Evolutionary conservation across 2,113 vertebrate species (phyloP).

Genomic region (Pyrgilauda ruficollis): DNA sequence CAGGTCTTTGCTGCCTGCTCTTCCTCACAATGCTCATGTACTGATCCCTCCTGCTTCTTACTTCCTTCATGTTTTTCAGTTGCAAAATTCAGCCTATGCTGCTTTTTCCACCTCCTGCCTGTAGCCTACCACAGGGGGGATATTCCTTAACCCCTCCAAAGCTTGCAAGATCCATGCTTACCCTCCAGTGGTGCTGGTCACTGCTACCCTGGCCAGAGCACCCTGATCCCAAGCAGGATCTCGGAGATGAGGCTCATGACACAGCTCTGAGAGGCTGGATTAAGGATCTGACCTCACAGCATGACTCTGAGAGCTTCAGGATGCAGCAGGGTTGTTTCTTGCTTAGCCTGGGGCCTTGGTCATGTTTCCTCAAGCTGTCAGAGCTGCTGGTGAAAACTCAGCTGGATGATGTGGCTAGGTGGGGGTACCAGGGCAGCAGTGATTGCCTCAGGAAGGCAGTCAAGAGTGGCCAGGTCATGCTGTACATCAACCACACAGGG

Average conservation of each 20-base stretch:
- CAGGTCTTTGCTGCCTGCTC: not conserved
- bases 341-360: not conserved
- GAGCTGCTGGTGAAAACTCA: not conserved
- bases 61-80: not conserved
- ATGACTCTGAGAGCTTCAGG: not conserved
- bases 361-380: not conserved
- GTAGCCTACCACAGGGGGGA: not conserved
- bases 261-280: not conserved
- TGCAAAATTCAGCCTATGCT: not conserved
- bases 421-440: not conserved
- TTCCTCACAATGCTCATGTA: not conserved
- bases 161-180: fast-evolving
- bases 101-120: not conserved
- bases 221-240: not conserved
- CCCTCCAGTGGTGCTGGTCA: fast-evolving
- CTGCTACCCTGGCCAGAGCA: not conserved
- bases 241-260: not conserved
- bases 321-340: not conserved
- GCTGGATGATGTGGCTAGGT: too few species aligned
- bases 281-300: not conserved
- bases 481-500: not conserved
- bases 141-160: not conserved
- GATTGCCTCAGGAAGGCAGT: not conserved
- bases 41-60: not conserved
- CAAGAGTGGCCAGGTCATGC: fast-evolving